Evolutionary conservation across 1,140 invertebrate species (phyloP).

Genomic region (Conus betulinus): DNA sequence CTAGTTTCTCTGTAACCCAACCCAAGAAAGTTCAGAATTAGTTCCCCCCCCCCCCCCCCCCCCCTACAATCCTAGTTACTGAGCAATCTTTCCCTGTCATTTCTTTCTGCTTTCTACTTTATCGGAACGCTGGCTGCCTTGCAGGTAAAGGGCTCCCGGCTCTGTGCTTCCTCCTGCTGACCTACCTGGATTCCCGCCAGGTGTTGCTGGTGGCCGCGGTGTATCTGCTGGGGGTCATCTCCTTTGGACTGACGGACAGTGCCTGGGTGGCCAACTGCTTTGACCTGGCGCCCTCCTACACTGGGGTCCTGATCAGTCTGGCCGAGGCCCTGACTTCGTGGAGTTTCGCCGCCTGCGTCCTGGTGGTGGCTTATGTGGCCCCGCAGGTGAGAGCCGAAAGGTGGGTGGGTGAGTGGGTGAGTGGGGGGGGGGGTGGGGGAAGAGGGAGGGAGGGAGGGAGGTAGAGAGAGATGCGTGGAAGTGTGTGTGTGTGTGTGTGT

Average conservation of each 20-base stretch:
- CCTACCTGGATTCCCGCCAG: background rate
- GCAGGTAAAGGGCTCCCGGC: conserved; percentile 18
- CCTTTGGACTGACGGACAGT: background rate
- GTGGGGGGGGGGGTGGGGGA: background rate
- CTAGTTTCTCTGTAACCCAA: too few species aligned
- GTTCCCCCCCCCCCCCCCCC: too few species aligned
- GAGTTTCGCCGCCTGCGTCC: background rate
- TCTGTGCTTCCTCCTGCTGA: background rate
- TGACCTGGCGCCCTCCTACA: background rate
- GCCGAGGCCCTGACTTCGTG: conserved; percentile 4
- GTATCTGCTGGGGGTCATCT: background rate
- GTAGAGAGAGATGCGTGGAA: background rate
- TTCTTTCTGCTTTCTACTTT: too few species aligned
- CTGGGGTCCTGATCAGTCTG: conserved; percentile 9
- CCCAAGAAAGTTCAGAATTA: too few species aligned
- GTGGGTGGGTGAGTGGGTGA: too few species aligned
- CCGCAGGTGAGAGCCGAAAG: background rate
- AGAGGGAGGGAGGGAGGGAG: background rate
- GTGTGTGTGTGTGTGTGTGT: background rate
- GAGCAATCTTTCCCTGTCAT: too few species aligned
- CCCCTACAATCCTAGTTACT: too few species aligned
- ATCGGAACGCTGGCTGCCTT: background rate
- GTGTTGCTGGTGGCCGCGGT: background rate
- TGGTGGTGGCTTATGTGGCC: conserved; percentile 1
- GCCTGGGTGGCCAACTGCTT: conserved; percentile 23